These are phyloP conservation scores for Pachyseris speciosa DNA, from an alignment of 64 coral and sea anemone species.

Conservation along the genomic window DNA sequence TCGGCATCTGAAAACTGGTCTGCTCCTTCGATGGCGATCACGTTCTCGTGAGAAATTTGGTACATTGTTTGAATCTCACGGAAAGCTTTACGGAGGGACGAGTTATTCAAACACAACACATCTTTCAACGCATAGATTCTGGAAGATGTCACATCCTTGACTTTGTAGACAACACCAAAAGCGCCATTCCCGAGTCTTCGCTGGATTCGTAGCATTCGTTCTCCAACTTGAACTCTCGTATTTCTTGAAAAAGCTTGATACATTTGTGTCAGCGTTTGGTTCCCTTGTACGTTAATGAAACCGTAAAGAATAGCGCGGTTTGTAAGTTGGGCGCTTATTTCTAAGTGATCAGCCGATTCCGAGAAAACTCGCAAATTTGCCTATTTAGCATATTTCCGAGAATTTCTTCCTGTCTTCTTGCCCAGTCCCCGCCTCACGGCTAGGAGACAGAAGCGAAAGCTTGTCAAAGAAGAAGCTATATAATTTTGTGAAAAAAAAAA, in stretches of 20 bases:
- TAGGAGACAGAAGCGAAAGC: too few species aligned
- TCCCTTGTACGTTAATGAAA: not conserved
- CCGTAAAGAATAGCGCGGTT: conserved; percentile 15
- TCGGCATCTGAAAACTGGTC: not conserved
- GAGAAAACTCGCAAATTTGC: too few species aligned
- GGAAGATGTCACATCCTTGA: not conserved
- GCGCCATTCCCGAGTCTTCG: not conserved
- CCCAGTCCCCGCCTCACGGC: too few species aligned
- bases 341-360: too few species aligned
- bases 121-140: conserved; percentile 11
- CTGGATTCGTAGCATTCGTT: not conserved
- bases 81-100: not conserved
- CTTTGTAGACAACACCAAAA: conserved; percentile 1
- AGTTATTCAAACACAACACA: not conserved
- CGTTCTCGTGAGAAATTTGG: not conserved
- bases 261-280: not conserved
- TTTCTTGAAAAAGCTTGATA: not conserved
- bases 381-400: too few species aligned
- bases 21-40: not conserved
- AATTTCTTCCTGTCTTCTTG: too few species aligned
- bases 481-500: too few species aligned
- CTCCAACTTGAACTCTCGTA: not conserved
- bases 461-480: too few species aligned
- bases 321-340: too few species aligned
- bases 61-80: not conserved